Base-by-base conservation (phyloP, 2,113 vertebrate species). In the Alectura lathami region DNA sequence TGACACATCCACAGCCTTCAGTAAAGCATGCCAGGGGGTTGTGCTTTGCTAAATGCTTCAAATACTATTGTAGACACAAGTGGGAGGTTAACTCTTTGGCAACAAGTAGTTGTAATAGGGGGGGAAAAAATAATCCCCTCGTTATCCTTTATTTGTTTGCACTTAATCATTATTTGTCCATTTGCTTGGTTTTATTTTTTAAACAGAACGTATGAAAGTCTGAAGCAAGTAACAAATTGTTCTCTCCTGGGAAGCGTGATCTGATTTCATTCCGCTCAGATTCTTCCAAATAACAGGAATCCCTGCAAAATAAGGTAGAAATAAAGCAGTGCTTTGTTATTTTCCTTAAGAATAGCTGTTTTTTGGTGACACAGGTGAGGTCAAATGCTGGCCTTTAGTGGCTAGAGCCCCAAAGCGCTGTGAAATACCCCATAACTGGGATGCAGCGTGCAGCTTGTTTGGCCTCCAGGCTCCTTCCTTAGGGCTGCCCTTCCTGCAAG, bases 381-480 rank as follows among this genome's bases (percentile, higher is more conserved):
- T 48, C n/a, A 34, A 22, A 40, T 2, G 2, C 24, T 36, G 68
- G 4, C 34, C 66, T 51, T 29, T 13, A 17, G 2, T 0, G 3
- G 11, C 12, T 9, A 1, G 15, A 26, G 27, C 56, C 30, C 3
- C n/a, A n/a, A 24, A 26, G 14, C 26, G 8, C 34, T 11, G 11
- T 29, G 53, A 26, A 48, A 43, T 9, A 8, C 17, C 24, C 48
- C 6, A 1, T 2, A 10, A 23, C 70, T 62, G 87, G 32, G 13
- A 3, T 24, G 40, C 0, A 4, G 38, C 6, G 20, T 17, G 23
- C 18, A 29, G 32, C 17, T 73, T 24, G 5, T 16, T 16, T 27
- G n/a, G 34, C 12, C 17, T 63, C 45, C 6, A 17, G 32, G 9
- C 43, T 68, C 2, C 0, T 11, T 11, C 42, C 40, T 76, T 56